Conservation (phyloP, 1,140 invertebrate species). For the Artemia franciscana region DNA sequence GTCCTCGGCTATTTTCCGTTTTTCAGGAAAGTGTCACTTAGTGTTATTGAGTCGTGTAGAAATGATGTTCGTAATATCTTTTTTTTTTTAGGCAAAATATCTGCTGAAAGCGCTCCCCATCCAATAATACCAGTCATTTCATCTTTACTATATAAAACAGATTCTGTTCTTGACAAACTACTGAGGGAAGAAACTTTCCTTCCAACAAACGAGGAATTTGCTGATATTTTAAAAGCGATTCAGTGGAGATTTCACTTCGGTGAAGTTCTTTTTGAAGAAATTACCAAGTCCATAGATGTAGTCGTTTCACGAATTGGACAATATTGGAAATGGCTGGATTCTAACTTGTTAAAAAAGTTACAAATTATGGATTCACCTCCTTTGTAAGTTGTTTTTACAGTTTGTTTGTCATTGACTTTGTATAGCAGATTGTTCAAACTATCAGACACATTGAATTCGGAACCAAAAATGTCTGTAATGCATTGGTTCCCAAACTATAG, state of each 20-base stretch:
- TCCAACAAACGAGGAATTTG: constrained; percentile 1
- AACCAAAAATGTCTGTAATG: too few relatives aligned
- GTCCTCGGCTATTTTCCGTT: too few relatives aligned
- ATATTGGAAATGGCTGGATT: constrained; percentile 7
- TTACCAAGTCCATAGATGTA: background rate
- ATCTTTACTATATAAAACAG: background rate
- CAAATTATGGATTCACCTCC: background rate
- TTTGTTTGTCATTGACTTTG: too few relatives aligned
- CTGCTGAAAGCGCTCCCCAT: constrained; percentile 5
- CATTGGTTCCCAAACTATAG: too few relatives aligned
- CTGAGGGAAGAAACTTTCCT: background rate
- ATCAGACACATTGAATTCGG: too few relatives aligned
- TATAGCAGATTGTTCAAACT: too few relatives aligned
- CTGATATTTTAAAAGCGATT: constrained; percentile 1
- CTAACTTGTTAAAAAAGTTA: background rate
- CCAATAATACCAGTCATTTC: background rate
- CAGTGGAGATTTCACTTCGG: constrained; percentile 3
- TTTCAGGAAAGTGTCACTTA: too few relatives aligned
- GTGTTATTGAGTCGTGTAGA: too few relatives aligned
- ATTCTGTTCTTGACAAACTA: background rate
- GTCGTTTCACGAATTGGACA: background rate
- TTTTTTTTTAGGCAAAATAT: background rate
- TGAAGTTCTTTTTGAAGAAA: background rate
- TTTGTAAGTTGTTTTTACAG: too few relatives aligned
- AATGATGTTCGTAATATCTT: too few relatives aligned